Evolutionary conservation across 2,113 vertebrate species (phyloP).

Genomic region (Tragelaphus imberbis): DNA sequence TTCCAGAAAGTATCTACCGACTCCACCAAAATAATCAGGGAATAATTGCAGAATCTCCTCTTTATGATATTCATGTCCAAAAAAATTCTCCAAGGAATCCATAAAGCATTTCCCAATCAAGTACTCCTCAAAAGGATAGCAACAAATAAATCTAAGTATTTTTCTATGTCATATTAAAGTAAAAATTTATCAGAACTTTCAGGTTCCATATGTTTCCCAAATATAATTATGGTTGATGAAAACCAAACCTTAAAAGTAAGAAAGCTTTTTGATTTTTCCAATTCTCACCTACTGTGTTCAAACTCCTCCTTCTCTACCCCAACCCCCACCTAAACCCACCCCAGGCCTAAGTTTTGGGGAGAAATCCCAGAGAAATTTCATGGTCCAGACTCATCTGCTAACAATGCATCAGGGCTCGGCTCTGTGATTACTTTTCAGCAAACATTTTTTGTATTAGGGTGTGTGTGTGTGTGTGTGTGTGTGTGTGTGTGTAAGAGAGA

Average conservation of each 20-base stretch:
- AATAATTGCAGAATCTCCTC: background rate
- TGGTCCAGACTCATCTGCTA: background rate
- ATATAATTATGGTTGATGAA: background rate
- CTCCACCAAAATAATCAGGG: background rate
- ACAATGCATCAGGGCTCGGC: background rate
- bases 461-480: background rate
- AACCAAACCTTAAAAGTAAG: background rate
- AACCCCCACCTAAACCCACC: background rate
- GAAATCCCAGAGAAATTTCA: background rate
- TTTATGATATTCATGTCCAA: background rate
- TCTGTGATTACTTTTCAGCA: background rate
- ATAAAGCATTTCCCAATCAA: background rate
- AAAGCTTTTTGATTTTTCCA: background rate
- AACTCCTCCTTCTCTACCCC: background rate
- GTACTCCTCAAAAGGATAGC: background rate
- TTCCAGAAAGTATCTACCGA: background rate
- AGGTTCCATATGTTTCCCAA: background rate
- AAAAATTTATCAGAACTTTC: background rate
- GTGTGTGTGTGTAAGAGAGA: background rate
- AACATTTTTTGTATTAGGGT: background rate
- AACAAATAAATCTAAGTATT: background rate
- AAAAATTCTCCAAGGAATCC: background rate
- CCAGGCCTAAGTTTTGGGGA: background rate
- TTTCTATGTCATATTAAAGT: background rate
- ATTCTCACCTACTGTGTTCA: background rate